These are phyloP conservation scores for Microvelia longipes DNA, from an alignment of 1,140 invertebrate species.

Conservation along the genomic window DNA sequence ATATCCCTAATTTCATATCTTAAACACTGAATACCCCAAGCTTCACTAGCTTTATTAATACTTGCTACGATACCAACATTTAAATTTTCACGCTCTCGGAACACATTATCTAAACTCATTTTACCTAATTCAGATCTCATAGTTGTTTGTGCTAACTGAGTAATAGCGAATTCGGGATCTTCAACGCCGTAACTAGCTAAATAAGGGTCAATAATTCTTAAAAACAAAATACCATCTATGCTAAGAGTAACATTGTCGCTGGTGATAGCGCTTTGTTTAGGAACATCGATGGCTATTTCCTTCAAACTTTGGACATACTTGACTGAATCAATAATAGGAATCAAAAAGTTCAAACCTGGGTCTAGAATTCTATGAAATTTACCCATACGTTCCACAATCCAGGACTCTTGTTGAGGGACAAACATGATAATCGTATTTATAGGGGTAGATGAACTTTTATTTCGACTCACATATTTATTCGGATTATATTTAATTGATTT, in stretches of 20 bases:
- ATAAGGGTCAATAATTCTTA: slow-evolving; percentile 86
- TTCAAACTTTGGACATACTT: slow-evolving; percentile 98
- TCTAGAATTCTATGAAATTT: slow-evolving; percentile 84
- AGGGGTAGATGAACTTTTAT: slow-evolving; percentile 40
- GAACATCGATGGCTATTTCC: slow-evolving; percentile 98
- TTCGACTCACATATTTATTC: neutral
- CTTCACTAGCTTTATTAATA: slow-evolving; percentile 94
- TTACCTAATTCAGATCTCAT: slow-evolving; percentile 98
- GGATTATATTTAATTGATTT: neutral
- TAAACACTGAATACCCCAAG: slow-evolving; percentile 94
- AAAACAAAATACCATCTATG: slow-evolving; percentile 94
- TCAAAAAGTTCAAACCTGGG: slow-evolving; percentile 84
- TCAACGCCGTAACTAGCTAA: slow-evolving; percentile 93
- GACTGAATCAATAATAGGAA: slow-evolving; percentile 84
- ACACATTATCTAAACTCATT: slow-evolving; percentile 94
- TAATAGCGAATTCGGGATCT: slow-evolving; percentile 98
- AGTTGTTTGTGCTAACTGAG: slow-evolving; percentile 95
- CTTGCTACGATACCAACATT: slow-evolving; percentile 93
- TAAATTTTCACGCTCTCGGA: slow-evolving; percentile 86
- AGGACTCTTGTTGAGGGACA: slow-evolving; percentile 98
- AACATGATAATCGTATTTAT: slow-evolving; percentile 91
- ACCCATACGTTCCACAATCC: slow-evolving; percentile 98
- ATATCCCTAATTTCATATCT: slow-evolving; percentile 98
- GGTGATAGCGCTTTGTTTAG: slow-evolving; percentile 95
- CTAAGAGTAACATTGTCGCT: slow-evolving; percentile 91